A percentile compares a stretch with the other conserved stretches of the same genome.
phyloP scores from a whole-genome alignment of 92 coral and sea anemone genomes.

The Micromussa lordhowensis region DNA sequence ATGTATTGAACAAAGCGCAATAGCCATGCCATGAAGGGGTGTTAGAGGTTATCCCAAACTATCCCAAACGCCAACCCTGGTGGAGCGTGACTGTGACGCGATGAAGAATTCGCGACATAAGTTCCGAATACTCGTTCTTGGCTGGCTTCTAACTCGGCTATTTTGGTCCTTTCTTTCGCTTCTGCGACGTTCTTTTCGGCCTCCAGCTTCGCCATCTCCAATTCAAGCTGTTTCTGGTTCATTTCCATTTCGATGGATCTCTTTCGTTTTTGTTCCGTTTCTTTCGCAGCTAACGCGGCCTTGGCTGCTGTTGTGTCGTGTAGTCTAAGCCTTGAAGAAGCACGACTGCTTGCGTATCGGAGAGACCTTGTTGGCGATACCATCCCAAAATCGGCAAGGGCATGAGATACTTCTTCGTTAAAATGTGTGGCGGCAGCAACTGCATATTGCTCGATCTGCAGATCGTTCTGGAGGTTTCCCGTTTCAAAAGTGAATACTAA shows the following conservation, averaged over 20 bases:
- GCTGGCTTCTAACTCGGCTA: slow-evolving; percentile 43
- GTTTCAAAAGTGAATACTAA: too few relatives aligned
- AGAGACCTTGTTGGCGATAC: not conserved
- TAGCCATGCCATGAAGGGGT: slow-evolving; percentile 44
- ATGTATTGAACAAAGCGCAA: slow-evolving; percentile 41
- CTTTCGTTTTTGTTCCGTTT: slow-evolving; percentile 20
- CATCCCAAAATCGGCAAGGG: not conserved
- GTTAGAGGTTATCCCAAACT: not conserved
- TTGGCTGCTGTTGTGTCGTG: slow-evolving; percentile 21
- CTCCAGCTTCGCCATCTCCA: slow-evolving; percentile 39
- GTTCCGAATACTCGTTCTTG: slow-evolving; percentile 17
- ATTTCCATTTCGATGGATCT: slow-evolving; percentile 43
- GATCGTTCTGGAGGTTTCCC: not conserved
- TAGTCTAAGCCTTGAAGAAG: slow-evolving; percentile 29
- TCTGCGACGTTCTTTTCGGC: slow-evolving; percentile 1
- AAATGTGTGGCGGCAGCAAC: slow-evolving; percentile 17
- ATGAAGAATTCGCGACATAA: not conserved
- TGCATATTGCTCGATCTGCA: not conserved
- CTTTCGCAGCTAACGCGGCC: slow-evolving; percentile 17
- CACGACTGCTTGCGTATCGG: not conserved
- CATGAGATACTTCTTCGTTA: slow-evolving; percentile 33
- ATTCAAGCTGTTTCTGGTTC: slow-evolving; percentile 48
- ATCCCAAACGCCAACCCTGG: not conserved
- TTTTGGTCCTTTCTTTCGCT: slow-evolving; percentile 21
- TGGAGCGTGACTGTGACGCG: not conserved